A percentile compares a stretch with the other conserved stretches of the same genome.
Evolutionary conservation across 2,888 invertebrate genomes (phyloP).

Genomic region (Eulithis testata): DNA sequence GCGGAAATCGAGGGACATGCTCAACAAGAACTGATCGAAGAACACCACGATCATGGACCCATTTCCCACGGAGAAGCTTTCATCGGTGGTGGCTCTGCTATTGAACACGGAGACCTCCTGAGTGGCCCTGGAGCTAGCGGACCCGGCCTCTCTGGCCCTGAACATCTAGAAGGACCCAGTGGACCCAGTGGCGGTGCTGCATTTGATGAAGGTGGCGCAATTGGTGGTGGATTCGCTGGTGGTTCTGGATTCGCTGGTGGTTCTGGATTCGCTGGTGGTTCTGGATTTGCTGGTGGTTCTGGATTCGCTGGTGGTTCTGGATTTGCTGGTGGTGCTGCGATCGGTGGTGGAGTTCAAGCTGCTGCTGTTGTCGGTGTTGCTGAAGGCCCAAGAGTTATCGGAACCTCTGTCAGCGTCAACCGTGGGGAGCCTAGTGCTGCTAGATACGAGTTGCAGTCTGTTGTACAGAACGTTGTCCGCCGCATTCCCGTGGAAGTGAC

Average conservation of each 20-base stretch:
- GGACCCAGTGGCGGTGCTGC: constrained; percentile 21
- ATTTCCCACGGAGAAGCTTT: constrained; percentile 32
- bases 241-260: constrained; percentile 27
- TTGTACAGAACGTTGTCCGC: constrained; percentile 74
- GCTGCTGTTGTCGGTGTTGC: constrained; percentile 35
- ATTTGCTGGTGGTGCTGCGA: constrained; percentile 17
- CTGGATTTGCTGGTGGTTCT: constrained; percentile 21
- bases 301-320: constrained; percentile 32
- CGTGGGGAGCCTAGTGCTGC: constrained; percentile 56
- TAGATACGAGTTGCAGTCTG: constrained; percentile 75
- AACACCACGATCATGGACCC: constrained; percentile 37
- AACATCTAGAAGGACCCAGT: constrained; percentile 8
- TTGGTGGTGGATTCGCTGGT: constrained; percentile 11
- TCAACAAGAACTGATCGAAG: constrained; percentile 40
- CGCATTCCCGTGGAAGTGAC: constrained; percentile 77
- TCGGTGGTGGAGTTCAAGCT: constrained; percentile 27
- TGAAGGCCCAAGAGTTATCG: constrained; percentile 61
- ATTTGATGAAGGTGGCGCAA: too few relatives aligned
- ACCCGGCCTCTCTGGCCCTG: constrained; percentile 8
- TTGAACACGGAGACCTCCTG: constrained; percentile 11
- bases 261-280: constrained; percentile 28
- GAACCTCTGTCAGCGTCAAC: constrained; percentile 63
- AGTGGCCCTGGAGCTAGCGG: constrained; percentile 15
- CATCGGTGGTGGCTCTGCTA: constrained; percentile 5
- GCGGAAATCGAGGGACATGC: constrained; percentile 32